Evolutionary conservation across 2,113 vertebrate genomes (phyloP).

Genomic region (Isichthys henryi): DNA sequence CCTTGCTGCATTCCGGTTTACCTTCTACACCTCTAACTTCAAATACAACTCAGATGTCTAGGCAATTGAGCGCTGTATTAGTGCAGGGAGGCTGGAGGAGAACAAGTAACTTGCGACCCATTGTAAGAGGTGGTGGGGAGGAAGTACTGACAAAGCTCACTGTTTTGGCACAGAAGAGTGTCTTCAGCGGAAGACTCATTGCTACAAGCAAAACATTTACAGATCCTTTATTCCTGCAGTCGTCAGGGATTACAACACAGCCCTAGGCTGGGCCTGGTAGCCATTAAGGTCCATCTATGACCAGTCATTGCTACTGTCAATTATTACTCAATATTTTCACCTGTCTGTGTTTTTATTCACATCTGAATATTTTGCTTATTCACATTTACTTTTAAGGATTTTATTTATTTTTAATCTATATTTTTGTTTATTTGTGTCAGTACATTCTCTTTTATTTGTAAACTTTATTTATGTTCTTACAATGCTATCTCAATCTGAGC

Average conservation of each 20-base stretch:
- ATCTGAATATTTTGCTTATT: neutral
- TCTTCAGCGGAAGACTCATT: neutral
- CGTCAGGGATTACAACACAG: neutral
- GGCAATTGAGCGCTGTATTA: neutral
- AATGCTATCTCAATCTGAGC: neutral
- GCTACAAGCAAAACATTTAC: neutral
- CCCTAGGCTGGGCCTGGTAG: neutral
- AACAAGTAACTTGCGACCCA: neutral
- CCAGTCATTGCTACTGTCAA: neutral
- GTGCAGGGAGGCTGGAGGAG: neutral
- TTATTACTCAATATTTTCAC: neutral
- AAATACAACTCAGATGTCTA: neutral
- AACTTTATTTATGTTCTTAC: neutral
- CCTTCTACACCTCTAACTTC: neutral
- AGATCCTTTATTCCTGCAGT: neutral
- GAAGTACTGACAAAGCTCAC: neutral
- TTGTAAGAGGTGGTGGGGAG: neutral
- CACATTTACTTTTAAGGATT: neutral
- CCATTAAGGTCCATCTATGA: neutral
- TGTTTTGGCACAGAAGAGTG: neutral
- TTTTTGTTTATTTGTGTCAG: neutral
- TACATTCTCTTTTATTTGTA: neutral
- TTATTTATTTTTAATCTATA: neutral
- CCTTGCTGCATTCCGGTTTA: neutral
- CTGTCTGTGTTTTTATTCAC: neutral